phyloP scores from a whole-genome alignment of 2,113 vertebrate genomes.

The Marmota monax region DNA sequence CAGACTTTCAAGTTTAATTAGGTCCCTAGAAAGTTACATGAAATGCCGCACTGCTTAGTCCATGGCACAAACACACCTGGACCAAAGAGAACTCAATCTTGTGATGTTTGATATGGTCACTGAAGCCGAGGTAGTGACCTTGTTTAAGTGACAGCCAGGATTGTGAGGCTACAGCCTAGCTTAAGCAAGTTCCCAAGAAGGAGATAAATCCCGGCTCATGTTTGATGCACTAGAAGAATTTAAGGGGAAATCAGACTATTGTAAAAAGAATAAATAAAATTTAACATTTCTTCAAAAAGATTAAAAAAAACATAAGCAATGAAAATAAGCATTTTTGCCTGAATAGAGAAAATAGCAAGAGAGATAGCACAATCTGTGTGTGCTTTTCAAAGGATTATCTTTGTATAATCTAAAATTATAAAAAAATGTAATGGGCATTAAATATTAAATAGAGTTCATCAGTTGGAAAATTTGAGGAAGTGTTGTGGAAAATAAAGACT shows the following conservation, averaged over 20 bases:
- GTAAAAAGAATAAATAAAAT: background rate
- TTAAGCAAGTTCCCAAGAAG: background rate
- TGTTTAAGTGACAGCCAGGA: background rate
- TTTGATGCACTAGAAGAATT: background rate
- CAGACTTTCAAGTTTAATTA: constrained; percentile 6
- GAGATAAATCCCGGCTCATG: background rate
- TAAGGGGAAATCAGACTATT: background rate
- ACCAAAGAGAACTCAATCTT: background rate
- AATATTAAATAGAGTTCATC: background rate
- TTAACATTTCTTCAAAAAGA: background rate
- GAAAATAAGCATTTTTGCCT: background rate
- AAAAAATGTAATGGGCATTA: background rate
- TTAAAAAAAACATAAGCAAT: background rate
- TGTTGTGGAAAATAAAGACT: background rate
- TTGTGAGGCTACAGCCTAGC: background rate
- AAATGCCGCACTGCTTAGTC: background rate
- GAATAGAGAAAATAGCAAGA: background rate
- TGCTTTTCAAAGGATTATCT: background rate
- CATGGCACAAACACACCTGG: background rate
- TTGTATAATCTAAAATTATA: background rate
- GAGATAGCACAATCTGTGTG: background rate
- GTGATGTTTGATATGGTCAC: background rate
- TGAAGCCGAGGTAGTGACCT: background rate
- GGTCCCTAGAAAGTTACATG: background rate
- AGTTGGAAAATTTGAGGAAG: background rate